Percentiles rank a stretch among this genome's conserved stretches.
These are phyloP conservation scores for Euglossa dilemma DNA, from an alignment of 1,140 invertebrate species.

Conservation along the genomic window DNA sequence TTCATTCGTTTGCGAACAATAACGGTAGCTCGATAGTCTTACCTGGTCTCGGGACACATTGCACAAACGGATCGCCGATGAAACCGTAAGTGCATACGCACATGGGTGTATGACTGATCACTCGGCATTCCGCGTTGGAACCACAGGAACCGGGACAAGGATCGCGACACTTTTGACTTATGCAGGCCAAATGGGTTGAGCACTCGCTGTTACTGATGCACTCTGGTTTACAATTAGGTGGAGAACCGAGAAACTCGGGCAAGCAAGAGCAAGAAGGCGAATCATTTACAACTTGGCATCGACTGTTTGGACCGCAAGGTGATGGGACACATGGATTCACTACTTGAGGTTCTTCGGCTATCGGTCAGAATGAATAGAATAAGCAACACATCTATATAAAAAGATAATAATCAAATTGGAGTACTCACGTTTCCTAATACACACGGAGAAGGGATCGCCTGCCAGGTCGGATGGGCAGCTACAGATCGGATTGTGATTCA, in stretches of 20 bases:
- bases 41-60: slow-evolving; percentile 81
- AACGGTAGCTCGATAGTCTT: not conserved
- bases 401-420: not conserved
- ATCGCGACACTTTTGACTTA: slow-evolving; percentile 84
- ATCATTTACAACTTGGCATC: not conserved
- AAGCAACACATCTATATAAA: not conserved
- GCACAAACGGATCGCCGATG: slow-evolving; percentile 89
- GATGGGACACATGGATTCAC: not conserved
- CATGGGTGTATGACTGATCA: slow-evolving; percentile 85
- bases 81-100: slow-evolving; percentile 87
- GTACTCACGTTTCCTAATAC: slow-evolving; percentile 82
- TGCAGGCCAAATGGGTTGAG: slow-evolving; percentile 82
- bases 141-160: slow-evolving; percentile 84
- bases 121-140: slow-evolving; percentile 85
- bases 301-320: slow-evolving; percentile 1
- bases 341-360: not conserved
- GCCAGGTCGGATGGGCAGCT: slow-evolving; percentile 86
- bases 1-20: too few species aligned
- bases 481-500: slow-evolving; percentile 88
- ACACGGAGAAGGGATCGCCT: slow-evolving; percentile 88
- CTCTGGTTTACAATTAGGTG: slow-evolving; percentile 83
- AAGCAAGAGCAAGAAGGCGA: slow-evolving; percentile 78
- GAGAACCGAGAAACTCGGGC: slow-evolving; percentile 79
- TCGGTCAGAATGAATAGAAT: not conserved
- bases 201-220: slow-evolving; percentile 84